Evolutionary conservation across 1,140 invertebrate genomes (phyloP), one percentile per base, ranked within the genome.

Genomic region (Drosophila guanche): DNA sequence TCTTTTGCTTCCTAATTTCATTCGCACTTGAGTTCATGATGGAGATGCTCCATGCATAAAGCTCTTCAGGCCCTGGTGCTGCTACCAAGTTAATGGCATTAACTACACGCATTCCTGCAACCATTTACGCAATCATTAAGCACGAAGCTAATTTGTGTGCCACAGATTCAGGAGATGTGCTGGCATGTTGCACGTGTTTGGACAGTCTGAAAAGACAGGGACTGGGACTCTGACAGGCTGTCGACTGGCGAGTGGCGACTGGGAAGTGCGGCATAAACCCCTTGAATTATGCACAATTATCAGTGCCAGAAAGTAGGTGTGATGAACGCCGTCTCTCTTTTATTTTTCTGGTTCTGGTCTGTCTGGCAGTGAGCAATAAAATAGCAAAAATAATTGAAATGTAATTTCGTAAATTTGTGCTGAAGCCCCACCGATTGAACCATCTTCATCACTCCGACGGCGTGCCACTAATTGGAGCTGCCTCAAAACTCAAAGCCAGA

Each of bases 71-170:
- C 4, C 6, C 3, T 3, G 51, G 4, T 8, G 20, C 25, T 51
- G 37, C 56, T 67, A 72, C 73, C 77, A 78, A 71, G 29, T 79
- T 78, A 83, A 76, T 79, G 78, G 74, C 66, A 76, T 77, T 86
- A 68, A 59, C 70, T 83, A 88, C 79, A 83, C 53, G 76, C 79
- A 88, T 89, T 89, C 84, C 75, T 65, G 68, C 83, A 72, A 89
- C 83, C 83, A 83, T 86, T 86, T 86, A 88, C 84, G 83, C 83
- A 86, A 86, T 86, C 83, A 88, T 88, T 88, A 88, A 89, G 71
- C 79, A 89, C 61, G 84, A 83, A 79, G 77, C 59, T 88, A 88
- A 88, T 88, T 88, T 88, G 84, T 84, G 70, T 66, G 78, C 83
- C 61, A 72, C 80, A 79, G 54, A 78, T 59, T 55, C 72, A 74